phyloP scores from a whole-genome alignment of 2,797 vertebrate species.

The Mycteria americana region DNA sequence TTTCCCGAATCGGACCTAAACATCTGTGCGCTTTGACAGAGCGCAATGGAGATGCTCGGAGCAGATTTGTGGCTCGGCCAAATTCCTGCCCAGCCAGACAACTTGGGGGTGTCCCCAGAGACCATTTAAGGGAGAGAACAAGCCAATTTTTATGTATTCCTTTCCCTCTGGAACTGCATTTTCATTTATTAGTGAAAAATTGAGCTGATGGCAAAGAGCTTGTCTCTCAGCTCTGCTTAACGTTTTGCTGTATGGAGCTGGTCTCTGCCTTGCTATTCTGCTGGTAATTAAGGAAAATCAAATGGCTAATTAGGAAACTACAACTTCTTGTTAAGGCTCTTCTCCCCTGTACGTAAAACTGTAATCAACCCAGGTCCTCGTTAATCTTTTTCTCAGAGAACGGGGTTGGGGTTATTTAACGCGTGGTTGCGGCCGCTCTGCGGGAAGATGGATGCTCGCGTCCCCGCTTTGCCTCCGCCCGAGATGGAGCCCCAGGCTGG shows the following conservation, averaged over 20 bases:
- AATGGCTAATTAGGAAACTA: background rate
- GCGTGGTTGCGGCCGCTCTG: background rate
- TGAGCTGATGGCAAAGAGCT: background rate
- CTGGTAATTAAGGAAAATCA: background rate
- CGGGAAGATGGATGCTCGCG: accelerated
- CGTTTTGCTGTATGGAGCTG: background rate
- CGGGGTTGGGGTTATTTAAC: background rate
- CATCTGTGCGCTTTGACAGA: background rate
- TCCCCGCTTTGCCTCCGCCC: accelerated
- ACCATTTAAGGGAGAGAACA: background rate
- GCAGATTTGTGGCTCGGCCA: background rate
- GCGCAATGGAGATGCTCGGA: accelerated
- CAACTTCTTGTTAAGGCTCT: background rate
- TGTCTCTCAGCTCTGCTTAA: background rate
- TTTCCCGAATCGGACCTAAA: background rate
- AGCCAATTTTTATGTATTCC: background rate
- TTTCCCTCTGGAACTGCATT: background rate
- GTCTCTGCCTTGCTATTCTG: background rate
- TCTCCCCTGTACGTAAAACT: background rate
- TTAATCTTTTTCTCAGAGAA: background rate
- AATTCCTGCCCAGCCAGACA: background rate
- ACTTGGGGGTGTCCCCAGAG: background rate
- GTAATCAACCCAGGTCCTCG: background rate
- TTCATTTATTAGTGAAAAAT: background rate
- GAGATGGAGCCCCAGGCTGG: accelerated